phyloP scores from a whole-genome alignment of 2,113 vertebrate genomes.

The Numenius arquata region DNA sequence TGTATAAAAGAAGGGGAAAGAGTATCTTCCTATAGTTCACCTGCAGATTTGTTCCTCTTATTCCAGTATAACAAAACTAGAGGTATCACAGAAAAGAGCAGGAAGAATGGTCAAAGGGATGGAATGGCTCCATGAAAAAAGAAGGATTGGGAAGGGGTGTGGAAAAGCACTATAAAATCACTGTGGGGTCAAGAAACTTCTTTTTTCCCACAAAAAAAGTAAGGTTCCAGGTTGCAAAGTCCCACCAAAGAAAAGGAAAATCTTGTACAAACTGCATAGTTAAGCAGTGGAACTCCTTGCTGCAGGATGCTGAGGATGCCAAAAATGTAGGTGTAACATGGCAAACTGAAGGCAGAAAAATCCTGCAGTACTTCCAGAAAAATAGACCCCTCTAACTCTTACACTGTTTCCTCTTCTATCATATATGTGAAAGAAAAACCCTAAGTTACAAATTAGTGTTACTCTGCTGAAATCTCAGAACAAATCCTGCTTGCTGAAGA shows the following conservation, averaged over 20 bases:
- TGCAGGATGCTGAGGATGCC: fast-evolving
- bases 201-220: not conserved
- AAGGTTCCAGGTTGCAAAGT: not conserved
- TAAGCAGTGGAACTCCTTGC: not conserved
- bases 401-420: not conserved
- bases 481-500: not conserved
- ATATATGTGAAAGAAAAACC: not conserved
- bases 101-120: not conserved
- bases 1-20: not conserved
- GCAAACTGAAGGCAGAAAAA: not conserved
- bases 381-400: not conserved
- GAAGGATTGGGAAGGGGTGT: not conserved
- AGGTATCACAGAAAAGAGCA: not conserved
- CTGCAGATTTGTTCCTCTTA: not conserved
- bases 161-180: not conserved
- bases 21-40: not conserved
- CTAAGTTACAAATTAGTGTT: not conserved
- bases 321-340: not conserved
- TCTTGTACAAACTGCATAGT: fast-evolving
- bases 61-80: not conserved
- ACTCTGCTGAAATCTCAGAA: not conserved
- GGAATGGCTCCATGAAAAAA: not conserved
- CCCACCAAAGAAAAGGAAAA: not conserved
- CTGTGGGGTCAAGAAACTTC: not conserved
- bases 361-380: not conserved